phyloP scores from a whole-genome alignment of 2,797 vertebrate species.

The Phyllotis vaccarum region DNA sequence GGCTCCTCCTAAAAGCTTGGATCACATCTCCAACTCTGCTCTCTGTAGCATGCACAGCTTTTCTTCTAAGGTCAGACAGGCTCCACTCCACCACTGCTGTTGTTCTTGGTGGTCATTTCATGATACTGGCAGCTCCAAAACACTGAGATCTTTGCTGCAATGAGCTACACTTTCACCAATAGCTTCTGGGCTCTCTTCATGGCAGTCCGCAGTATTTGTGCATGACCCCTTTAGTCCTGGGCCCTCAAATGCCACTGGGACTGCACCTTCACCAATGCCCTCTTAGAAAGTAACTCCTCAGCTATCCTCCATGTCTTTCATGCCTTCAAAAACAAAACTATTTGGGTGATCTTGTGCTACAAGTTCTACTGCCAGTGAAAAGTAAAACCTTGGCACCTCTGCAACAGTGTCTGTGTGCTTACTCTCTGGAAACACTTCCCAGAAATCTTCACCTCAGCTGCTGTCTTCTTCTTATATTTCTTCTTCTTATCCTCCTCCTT shows the following conservation, averaged over 20 bases:
- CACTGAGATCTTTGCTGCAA: neutral
- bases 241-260: neutral
- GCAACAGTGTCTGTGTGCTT: neutral
- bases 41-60: neutral
- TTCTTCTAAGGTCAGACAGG: neutral
- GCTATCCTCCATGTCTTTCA: neutral
- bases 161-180: neutral
- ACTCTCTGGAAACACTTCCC: neutral
- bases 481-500: too few relatives aligned
- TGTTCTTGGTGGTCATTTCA: neutral
- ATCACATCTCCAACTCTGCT: neutral
- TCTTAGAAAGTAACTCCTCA: neutral
- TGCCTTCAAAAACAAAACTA: neutral
- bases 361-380: neutral
- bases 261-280: neutral
- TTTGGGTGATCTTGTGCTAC: neutral
- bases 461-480: too few relatives aligned
- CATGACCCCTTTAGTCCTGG: neutral
- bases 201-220: neutral
- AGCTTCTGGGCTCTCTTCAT: neutral
- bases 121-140: neutral
- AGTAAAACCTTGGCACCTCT: neutral
- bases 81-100: neutral
- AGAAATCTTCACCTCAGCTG: neutral
- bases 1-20: neutral